Evolutionary conservation across 2,797 vertebrate species (phyloP), one percentile per base, ranked within the genome.

Genomic region (Anniella stebbinsi): DNA sequence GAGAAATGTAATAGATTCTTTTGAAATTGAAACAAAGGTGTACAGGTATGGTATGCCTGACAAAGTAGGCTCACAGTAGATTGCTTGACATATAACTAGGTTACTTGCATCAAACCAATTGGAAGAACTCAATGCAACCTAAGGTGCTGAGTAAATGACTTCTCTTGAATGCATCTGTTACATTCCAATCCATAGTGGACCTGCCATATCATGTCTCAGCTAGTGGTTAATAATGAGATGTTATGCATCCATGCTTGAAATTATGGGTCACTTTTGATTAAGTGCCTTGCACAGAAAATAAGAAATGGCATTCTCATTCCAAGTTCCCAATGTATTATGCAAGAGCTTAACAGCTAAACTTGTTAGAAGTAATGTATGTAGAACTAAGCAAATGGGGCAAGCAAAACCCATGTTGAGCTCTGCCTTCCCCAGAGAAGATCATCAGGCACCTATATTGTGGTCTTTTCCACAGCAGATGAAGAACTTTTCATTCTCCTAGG

Each of bases 211-310:
- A 80, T 36, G 77, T 94, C 86, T 78, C 90, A 94, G 85, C 85
- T 30, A 92, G 91, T 90, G 81, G 73, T 81, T 96, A 96, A 93
- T 94, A 95, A 96, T 87, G 80, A 89, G 80, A 93, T 87, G 90
- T 84, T 95, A 92, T 54, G 92, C 96, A 96, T 38, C 95, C 92
- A 94, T 94, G 95, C 95, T 95, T 97, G 95, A 97, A 97, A 97
- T 97, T 96, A 92, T 92, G 92, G 96, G 93, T 97, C 96, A 95
- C 94, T 97, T 97, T 96, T 96, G 94, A 97, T 97, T 97, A 96
- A 96, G 94, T 51, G 87, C 91, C 94, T 89, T 90, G 83, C 91
- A 85, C 90, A 91, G 89, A 87, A 97, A 97, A 97, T 94, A 96
- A 94, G 85, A 57, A 51, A 89, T 96, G 92, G 91, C 94, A 95